A percentile compares a stretch with the other conserved stretches of the same genome.
Conservation (phyloP, 2,113 vertebrate genomes). For the Leptocoma aspasia region DNA sequence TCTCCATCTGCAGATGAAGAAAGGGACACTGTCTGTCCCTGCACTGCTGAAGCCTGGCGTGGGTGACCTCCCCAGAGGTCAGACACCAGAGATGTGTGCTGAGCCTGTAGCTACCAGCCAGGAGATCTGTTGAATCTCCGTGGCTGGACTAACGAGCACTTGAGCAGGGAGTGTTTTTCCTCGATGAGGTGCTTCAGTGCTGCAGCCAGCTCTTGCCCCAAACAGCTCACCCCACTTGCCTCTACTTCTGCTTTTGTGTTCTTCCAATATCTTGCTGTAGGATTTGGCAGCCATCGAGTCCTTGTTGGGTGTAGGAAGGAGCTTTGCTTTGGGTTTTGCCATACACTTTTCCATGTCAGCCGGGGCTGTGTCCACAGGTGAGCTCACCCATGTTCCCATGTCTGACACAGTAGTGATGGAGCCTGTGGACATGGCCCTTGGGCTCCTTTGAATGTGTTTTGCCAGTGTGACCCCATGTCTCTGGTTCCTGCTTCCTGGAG, state of each 20-base stretch:
- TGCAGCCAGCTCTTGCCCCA: background rate
- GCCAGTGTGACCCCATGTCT: background rate
- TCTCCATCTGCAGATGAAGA: background rate
- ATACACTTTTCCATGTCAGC: background rate
- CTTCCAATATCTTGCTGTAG: background rate
- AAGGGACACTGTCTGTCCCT: background rate
- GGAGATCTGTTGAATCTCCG: background rate
- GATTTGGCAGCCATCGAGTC: background rate
- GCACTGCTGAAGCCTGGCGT: background rate
- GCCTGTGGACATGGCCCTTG: accelerated
- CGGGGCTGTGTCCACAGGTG: accelerated
- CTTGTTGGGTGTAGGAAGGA: background rate
- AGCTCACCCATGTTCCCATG: background rate
- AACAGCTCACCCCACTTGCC: background rate
- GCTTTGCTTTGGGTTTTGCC: background rate
- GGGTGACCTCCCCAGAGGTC: accelerated
- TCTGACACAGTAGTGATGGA: accelerated
- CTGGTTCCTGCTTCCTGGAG: background rate
- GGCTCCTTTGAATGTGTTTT: background rate
- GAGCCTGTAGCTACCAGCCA: background rate
- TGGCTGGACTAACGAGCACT: background rate
- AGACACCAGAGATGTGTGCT: background rate
- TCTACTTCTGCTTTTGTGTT: background rate
- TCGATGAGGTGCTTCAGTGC: background rate
- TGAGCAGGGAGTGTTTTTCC: background rate